phyloP scores from a whole-genome alignment of 2,113 vertebrate species.

The Glareola pratincola region DNA sequence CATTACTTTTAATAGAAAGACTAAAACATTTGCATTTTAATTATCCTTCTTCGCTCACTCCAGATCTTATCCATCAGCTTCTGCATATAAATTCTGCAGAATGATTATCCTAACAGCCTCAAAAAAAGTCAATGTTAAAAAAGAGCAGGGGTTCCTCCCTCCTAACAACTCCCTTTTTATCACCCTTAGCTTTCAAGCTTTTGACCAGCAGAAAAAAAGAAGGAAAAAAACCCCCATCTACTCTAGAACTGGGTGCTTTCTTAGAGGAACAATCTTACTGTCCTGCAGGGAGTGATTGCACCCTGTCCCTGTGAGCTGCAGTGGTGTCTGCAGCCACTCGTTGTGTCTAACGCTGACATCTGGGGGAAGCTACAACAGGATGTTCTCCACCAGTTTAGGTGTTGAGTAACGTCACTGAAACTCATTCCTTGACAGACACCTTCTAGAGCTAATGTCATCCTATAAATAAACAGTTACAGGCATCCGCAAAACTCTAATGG shows the following conservation, averaged over 20 bases:
- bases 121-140: neutral
- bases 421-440: neutral
- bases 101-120: neutral
- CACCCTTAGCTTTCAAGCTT: neutral
- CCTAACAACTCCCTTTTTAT: neutral
- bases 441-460: neutral
- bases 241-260: neutral
- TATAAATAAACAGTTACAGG: too few relatives aligned
- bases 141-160: accelerated
- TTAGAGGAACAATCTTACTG: neutral
- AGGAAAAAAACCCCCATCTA: too few relatives aligned
- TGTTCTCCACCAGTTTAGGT: neutral
- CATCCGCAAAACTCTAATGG: neutral
- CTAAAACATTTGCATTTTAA: neutral
- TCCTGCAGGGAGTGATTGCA: neutral
- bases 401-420: neutral
- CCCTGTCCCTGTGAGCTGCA: neutral
- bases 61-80: neutral
- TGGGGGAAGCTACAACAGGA: neutral
- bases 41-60: neutral
- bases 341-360: neutral
- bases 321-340: too few relatives aligned
- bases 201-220: neutral
- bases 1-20: neutral
- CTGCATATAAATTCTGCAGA: neutral